A percentile compares a stretch with the other conserved stretches of the same genome.
phyloP scores from a whole-genome alignment of 2,797 vertebrate genomes.

The Myotis pilosus region DNA sequence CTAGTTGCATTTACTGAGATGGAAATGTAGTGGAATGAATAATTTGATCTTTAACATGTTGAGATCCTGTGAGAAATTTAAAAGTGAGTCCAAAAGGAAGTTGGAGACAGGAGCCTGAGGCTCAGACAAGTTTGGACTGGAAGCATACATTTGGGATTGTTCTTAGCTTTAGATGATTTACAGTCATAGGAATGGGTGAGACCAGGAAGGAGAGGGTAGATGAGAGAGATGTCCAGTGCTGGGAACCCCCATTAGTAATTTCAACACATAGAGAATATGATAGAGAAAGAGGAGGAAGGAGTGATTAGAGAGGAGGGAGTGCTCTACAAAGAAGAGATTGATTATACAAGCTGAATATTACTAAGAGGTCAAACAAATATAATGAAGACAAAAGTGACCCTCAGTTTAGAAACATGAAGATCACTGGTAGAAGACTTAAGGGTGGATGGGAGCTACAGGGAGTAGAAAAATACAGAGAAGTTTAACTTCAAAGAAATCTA shows the following conservation, averaged over 20 bases:
- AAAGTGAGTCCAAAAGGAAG: neutral
- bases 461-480: neutral
- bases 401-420: neutral
- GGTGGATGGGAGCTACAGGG: neutral
- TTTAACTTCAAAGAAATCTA: neutral
- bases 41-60: neutral
- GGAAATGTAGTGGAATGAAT: neutral
- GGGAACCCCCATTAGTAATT: neutral
- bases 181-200: neutral
- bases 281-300: neutral
- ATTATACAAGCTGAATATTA: rapidly evolving
- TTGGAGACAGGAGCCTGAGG: neutral
- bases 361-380: neutral
- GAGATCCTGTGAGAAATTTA: neutral
- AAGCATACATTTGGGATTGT: neutral
- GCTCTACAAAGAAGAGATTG: neutral
- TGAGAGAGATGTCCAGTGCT: neutral
- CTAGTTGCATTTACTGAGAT: neutral
- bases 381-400: neutral
- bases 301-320: neutral
- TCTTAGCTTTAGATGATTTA: neutral
- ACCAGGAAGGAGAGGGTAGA: neutral
- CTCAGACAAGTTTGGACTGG: neutral
- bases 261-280: neutral
- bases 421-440: neutral